A percentile compares a stretch with the other conserved stretches of the same genome.
Conservation (phyloP, 1,140 invertebrate genomes). For the Heliconius hewitsoni region DNA sequence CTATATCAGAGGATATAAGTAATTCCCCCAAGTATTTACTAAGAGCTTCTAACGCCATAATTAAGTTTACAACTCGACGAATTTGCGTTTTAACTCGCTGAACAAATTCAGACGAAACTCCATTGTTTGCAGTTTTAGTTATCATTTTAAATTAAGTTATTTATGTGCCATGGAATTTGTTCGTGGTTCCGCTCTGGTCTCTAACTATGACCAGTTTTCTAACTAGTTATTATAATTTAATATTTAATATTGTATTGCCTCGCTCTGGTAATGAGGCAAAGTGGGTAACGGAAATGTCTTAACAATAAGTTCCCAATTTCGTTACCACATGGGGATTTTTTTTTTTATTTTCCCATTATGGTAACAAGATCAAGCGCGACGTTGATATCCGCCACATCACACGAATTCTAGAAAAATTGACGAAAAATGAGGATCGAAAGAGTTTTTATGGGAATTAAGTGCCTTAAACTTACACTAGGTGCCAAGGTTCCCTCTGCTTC, state of each 20-base stretch:
- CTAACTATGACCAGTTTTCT: constrained; percentile 2
- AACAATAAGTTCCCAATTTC: too few relatives aligned
- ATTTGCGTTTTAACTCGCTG: constrained; percentile 52
- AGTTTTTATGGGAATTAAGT: too few relatives aligned
- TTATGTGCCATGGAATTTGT: constrained; percentile 14
- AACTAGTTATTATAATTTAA: constrained; percentile 13
- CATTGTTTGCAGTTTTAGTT: constrained; percentile 55
- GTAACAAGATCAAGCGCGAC: too few relatives aligned
- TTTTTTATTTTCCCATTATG: too few relatives aligned
- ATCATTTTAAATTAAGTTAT: constrained; percentile 55
- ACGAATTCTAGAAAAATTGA: too few relatives aligned
- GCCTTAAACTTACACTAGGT: too few relatives aligned
- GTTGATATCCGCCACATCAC: too few relatives aligned
- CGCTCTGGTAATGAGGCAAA: too few relatives aligned
- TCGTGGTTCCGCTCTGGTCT: background rate
- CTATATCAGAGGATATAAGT: constrained; percentile 32
- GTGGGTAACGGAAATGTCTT: too few relatives aligned
- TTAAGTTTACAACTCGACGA: constrained; percentile 49
- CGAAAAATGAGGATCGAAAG: too few relatives aligned
- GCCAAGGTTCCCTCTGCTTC: too few relatives aligned
- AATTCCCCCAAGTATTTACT: constrained; percentile 44
- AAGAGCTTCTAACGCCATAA: constrained; percentile 40
- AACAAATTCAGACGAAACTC: constrained; percentile 39
- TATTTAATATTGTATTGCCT: background rate
- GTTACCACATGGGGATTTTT: too few relatives aligned